Base-by-base conservation (phyloP, 2,797 vertebrate genomes). In the Amblyopsis hoosieri region DNA sequence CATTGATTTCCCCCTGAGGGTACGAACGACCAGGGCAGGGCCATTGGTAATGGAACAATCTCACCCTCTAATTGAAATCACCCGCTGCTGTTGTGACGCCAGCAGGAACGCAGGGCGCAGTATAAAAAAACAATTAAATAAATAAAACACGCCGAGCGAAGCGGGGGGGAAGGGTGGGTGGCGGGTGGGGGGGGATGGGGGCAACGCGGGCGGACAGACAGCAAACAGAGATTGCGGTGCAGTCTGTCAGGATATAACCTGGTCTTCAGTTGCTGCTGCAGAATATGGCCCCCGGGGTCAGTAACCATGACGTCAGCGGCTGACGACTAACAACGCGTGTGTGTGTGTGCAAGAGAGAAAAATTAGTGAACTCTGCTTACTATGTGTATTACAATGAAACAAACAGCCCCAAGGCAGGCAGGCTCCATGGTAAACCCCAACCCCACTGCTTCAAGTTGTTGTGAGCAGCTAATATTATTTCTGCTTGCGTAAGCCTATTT, bases 381-480 rank as follows among this genome's bases (percentile, higher is more conserved):
- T 54, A 37, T 66, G 74, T 75, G 75, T 66, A 60, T 72, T 78
- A 55, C 69, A 48, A 76, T 61, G 62, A 77, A 82, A 62, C 37
- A 62, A 62, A 81, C 77, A 76, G 71, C 78, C 82, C 55, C 51
- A 37, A 73, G 66, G 69, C 55, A 71, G 59, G 19, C 60, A 61
- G 50, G 50, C 31, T 56, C 45, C 59, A 51, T 50, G 47, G 50
- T 17, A 52, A 54, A 54, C 12, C 29, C 10, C 46, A 37, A 48
- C 42, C 10, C 58, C 37, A 47, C 71, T 45, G 75, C 50, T 63
- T 45, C 31, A 63, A 71, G 64, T 64, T 64, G 60, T 79, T 66
- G 68, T 79, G 74, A 79, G 74, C 78, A 69, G 69, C 69, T 72
- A 57, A 73, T 69, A 68, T 77, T 79, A 74, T 82, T 82, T 67